These are phyloP conservation scores for Holothuria glaberrima DNA, from an alignment of 35 echinoderm and acorn worm genomes.

Conservation along the genomic window DNA sequence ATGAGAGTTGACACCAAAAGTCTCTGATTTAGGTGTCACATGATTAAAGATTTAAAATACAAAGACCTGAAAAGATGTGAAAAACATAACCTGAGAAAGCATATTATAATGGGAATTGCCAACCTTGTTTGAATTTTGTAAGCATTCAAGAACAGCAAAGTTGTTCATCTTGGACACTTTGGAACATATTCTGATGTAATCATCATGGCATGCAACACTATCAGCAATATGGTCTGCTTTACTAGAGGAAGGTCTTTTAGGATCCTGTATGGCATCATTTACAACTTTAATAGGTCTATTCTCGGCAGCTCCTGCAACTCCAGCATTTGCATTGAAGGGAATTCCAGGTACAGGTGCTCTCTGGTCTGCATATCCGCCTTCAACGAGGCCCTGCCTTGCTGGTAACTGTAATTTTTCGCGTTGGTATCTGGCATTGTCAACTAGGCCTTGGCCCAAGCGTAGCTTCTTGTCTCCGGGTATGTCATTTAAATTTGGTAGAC, in stretches of 20 bases:
- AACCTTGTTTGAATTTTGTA: conserved; percentile 46
- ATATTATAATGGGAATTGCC: no score
- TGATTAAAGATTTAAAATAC: no score
- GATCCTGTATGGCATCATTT: background rate
- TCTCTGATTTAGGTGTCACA: no score
- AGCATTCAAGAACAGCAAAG: conserved; percentile 44
- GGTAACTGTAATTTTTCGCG: background rate
- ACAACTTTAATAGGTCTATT: background rate
- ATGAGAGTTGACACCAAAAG: no score
- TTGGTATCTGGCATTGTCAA: background rate
- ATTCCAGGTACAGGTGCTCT: background rate
- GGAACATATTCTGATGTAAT: conserved; percentile 18
- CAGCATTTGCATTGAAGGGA: background rate
- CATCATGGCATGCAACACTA: background rate
- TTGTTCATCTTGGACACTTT: conserved; percentile 43
- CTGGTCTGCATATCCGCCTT: background rate
- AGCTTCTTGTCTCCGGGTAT: background rate
- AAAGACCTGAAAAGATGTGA: no score
- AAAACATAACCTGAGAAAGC: no score
- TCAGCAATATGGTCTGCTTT: background rate
- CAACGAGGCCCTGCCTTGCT: background rate
- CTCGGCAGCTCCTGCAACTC: no score
- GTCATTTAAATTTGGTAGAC: background rate
- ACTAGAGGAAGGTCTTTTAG: background rate
- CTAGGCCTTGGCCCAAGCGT: background rate